Base-by-base conservation (phyloP, 1,140 invertebrate genomes). In the Phocides pigmalion region DNA sequence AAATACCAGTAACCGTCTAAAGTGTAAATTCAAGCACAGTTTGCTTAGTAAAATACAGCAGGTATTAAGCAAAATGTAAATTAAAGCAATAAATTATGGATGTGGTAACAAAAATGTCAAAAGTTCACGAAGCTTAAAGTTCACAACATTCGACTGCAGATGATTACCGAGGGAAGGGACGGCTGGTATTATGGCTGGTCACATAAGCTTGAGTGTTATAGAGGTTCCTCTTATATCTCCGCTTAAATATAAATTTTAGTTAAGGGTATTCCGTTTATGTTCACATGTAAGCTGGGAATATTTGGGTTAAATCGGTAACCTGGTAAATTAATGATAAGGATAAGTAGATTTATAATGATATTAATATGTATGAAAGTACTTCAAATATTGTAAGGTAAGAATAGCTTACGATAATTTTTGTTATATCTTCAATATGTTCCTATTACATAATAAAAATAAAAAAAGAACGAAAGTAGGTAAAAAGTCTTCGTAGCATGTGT, bases 151-250 rank as follows among this genome's bases (percentile, higher is more conserved):
- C 62, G 58, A 66, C 64, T 59, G 50, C 20, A 50, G 46, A 58
- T 74, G 68, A 72, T 76, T 68, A 70, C 32, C 68, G 56, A 53
- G 68, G 68, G 64, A 71, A 74, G 63, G 71, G 71, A 69, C 67
- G 66, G 32, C 25, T 68, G 62, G 58, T 67, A 70, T 71, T 70
- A 74, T 72, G 62, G 66, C 44, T 67, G 69, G 65, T 65, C 69
- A 67, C 74, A 75, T 73, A 59, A 70, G 32, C 25, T 25, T 28
- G 65, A 72, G 54, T 73, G 70, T 72, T 74, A 69, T 75, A 62
- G 66, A 68, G 42, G 39, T 32, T 32, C n/a, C 28, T 32, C 9
- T 32, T 32, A 32, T 32, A 32, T 11, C n/a, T 32, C n/a, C 28
- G 28, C 9, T 32, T 11, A 49, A 63, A 39, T 37, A 35, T 6